These are phyloP conservation scores for Phaonia tiefii DNA, from an alignment of 2,888 invertebrate species.

Conservation along the genomic window DNA sequence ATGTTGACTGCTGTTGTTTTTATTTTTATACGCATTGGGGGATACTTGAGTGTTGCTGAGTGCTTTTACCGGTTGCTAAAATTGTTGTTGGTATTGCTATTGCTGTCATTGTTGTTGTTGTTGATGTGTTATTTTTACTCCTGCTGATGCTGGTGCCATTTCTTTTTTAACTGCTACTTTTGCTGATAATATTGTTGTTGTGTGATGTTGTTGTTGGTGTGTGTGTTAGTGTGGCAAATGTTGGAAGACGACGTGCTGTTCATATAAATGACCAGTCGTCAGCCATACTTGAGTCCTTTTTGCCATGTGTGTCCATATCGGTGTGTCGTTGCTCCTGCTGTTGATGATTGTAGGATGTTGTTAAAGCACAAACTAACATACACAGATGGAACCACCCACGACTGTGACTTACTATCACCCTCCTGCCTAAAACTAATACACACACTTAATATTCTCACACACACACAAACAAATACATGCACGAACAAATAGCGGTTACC, in stretches of 20 bases:
- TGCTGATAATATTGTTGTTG: constrained; percentile 30
- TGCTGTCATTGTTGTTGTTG: constrained; percentile 9
- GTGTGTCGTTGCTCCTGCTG: constrained; percentile 11
- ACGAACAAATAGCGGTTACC: constrained; percentile 7
- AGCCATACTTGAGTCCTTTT: constrained; percentile 17
- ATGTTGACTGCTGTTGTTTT: constrained; percentile 50
- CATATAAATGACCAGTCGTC: constrained; percentile 53
- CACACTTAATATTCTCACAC: neutral
- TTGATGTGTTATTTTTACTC: neutral
- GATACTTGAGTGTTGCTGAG: constrained; percentile 63
- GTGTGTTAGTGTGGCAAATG: constrained; percentile 21
- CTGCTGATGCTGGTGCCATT: constrained; percentile 10
- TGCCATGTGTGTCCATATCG: neutral
- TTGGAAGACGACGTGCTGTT: constrained; percentile 39
- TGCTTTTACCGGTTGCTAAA: constrained; percentile 65
- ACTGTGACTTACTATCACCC: neutral
- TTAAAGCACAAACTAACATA: constrained; percentile 3
- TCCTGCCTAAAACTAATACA: neutral
- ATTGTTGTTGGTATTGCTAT: constrained; percentile 15
- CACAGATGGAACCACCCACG: neutral
- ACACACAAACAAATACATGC: constrained; percentile 2
- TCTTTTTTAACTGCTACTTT: neutral
- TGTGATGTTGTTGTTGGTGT: constrained; percentile 33
- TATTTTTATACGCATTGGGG: constrained; percentile 63
- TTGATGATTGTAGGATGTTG: constrained; percentile 23